A percentile compares a stretch with the other conserved stretches of the same genome.
Evolutionary conservation across 2,888 invertebrate genomes (phyloP).

Genomic region (Apodemia mormo): DNA sequence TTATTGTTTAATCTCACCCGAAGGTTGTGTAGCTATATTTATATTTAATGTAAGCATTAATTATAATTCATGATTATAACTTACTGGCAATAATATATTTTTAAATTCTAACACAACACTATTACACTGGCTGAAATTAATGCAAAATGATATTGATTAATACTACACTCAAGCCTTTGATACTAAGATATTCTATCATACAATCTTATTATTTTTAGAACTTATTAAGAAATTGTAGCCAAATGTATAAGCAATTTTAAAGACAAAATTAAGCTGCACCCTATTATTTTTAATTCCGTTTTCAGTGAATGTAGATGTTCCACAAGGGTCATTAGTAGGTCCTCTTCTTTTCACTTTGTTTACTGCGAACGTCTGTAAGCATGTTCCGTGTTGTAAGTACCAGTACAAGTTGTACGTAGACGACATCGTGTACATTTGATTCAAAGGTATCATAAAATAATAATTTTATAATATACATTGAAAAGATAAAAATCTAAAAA

Average conservation of each 20-base stretch:
- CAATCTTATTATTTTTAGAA: background rate
- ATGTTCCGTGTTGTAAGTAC: background rate
- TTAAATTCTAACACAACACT: too few relatives aligned
- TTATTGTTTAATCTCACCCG: too few relatives aligned
- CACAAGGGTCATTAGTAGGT: background rate
- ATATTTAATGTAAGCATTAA: too few relatives aligned
- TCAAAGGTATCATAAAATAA: background rate
- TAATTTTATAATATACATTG: background rate
- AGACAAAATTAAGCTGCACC: conserved; percentile 2
- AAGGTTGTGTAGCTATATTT: too few relatives aligned
- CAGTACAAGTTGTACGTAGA: background rate
- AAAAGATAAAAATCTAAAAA: background rate
- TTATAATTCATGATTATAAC: too few relatives aligned
- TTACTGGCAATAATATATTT: too few relatives aligned
- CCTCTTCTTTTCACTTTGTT: conserved; percentile 11
- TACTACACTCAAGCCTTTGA: too few relatives aligned
- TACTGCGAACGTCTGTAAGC: conserved; percentile 1
- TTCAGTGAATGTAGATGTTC: background rate
- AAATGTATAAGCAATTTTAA: background rate
- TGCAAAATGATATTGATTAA: too few relatives aligned
- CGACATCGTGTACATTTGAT: background rate
- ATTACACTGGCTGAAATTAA: too few relatives aligned
- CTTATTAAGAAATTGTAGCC: conserved; percentile 5
- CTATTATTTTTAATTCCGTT: background rate
- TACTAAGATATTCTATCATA: too few relatives aligned